Evolutionary conservation across 2,888 invertebrate genomes (phyloP).

Genomic region (Metacarcinus magister): DNA sequence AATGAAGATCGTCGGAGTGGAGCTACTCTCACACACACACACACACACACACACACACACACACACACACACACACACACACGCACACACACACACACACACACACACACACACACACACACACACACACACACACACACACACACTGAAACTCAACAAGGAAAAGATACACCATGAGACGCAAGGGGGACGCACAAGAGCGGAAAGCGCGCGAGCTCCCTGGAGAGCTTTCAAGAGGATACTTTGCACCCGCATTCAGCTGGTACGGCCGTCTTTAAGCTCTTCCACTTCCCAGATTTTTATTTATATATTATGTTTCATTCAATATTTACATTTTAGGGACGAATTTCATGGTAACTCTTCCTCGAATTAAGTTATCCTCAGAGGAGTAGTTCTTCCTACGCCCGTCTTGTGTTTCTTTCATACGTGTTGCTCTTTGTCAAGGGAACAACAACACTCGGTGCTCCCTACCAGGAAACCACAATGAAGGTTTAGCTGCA

Average conservation of each 20-base stretch:
- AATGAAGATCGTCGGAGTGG: too few relatives aligned
- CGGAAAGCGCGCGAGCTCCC: neutral
- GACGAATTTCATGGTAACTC: neutral
- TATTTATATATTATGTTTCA: neutral
- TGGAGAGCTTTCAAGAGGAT: conserved; percentile 13
- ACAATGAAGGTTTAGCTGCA: too few relatives aligned
- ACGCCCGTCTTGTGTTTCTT: neutral
- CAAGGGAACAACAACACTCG: too few relatives aligned
- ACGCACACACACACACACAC: too few relatives aligned
- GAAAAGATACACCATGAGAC: neutral
- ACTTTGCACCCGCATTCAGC: conserved; percentile 1
- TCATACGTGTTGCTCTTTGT: too few relatives aligned
- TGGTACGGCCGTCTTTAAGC: neutral
- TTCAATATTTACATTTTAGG: neutral
- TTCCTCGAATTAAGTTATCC: neutral
- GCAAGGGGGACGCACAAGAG: neutral
- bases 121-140: too few relatives aligned
- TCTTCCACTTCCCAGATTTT: neutral
- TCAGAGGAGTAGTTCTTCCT: neutral
- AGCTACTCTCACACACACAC: neutral
- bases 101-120: neutral
- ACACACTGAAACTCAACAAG: neutral
- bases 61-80: too few relatives aligned
- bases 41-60: neutral
- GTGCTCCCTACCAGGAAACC: too few relatives aligned